Percentiles rank a stretch among this genome's conserved stretches.
Conservation (phyloP, 2,888 invertebrate genomes). For the Chrysolina americana region DNA sequence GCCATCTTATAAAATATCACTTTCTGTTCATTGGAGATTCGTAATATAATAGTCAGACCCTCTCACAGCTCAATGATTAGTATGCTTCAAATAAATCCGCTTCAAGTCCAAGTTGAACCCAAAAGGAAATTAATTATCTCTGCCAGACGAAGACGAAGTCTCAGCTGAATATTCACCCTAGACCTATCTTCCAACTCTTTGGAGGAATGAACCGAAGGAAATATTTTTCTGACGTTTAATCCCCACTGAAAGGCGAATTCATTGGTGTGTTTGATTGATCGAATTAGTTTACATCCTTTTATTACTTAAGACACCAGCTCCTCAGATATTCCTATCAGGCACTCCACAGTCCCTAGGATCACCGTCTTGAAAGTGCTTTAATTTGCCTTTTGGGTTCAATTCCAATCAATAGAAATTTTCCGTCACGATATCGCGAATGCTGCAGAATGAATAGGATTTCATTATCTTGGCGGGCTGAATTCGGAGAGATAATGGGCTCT, state of each 20-base stretch:
- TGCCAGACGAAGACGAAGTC: no score
- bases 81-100: no score
- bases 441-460: not conserved
- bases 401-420: not conserved
- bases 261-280: slow-evolving; percentile 14
- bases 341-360: slow-evolving; percentile 25
- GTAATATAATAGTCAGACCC: no score
- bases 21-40: no score
- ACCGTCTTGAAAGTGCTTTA: slow-evolving; percentile 17
- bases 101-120: no score
- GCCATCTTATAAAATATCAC: no score
- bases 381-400: slow-evolving; percentile 24
- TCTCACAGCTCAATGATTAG: no score
- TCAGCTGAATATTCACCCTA: not conserved
- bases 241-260: not conserved
- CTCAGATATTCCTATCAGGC: slow-evolving; percentile 28
- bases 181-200: not conserved
- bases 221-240: not conserved
- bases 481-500: slow-evolving; percentile 4
- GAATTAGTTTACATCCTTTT: slow-evolving; percentile 1
- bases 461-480: not conserved
- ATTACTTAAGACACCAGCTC: slow-evolving; percentile 14
- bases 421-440: slow-evolving; percentile 1
- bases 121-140: no score
- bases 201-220: not conserved